Conservation (phyloP, 2,888 invertebrate species). For the Caenorhabditis doughertyi region DNA sequence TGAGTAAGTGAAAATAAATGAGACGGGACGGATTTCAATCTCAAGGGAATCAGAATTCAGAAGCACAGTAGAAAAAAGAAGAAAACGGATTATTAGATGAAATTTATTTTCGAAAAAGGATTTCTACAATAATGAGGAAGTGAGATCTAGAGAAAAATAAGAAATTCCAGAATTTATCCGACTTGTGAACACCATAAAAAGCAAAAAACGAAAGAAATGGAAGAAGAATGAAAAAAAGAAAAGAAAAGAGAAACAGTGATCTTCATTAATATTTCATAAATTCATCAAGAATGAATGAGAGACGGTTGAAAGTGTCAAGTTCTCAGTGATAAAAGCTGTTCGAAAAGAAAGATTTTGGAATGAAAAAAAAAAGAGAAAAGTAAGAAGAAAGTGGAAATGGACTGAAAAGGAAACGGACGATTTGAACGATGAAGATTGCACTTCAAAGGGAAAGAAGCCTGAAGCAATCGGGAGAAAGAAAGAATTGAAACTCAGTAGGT, state of each 20-base stretch:
- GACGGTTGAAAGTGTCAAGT: slow-evolving; percentile 35
- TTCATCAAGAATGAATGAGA: slow-evolving; percentile 44
- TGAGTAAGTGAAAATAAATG: slow-evolving; percentile 61
- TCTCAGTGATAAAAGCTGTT: slow-evolving; percentile 18
- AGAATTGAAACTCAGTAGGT: background rate
- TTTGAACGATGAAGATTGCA: slow-evolving; percentile 41
- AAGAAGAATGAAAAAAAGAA: background rate
- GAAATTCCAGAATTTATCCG: slow-evolving; percentile 13
- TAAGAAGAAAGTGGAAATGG: slow-evolving; percentile 6
- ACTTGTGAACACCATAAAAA: background rate
- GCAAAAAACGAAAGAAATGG: background rate
- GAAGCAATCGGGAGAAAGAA: slow-evolving; percentile 31
- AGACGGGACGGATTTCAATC: slow-evolving; percentile 26
- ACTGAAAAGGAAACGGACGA: slow-evolving; percentile 21
- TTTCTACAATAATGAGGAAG: slow-evolving; percentile 9
- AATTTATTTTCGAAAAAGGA: slow-evolving; percentile 11
- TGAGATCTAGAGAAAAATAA: background rate
- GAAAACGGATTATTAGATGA: background rate
- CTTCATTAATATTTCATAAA: slow-evolving; percentile 29
- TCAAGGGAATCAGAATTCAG: slow-evolving; percentile 43
- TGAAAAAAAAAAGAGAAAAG: background rate
- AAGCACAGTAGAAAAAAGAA: background rate
- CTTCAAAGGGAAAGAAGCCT: slow-evolving; percentile 15
- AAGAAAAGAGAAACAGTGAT: slow-evolving; percentile 35
- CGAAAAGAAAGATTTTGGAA: background rate